A percentile compares a stretch with the other conserved stretches of the same genome.
phyloP scores from a whole-genome alignment of 53 echinoderm and acorn worm species.

The Hippasteria phrygiana region DNA sequence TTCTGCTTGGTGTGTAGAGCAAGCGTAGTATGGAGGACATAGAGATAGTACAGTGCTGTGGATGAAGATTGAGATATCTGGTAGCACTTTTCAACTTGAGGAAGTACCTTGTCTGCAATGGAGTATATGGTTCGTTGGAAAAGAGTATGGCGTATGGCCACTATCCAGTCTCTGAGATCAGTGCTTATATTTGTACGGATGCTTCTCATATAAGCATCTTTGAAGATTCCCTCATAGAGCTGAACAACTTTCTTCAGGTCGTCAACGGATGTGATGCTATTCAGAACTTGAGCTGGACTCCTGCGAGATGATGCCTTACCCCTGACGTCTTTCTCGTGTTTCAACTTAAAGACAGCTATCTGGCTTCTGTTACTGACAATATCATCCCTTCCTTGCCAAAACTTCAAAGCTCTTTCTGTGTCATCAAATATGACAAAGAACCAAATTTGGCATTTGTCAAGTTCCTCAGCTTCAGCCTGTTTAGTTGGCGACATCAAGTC shows the following conservation, averaged over 20 bases:
- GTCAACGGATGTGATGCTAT: conserved; percentile 20
- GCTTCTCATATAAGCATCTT: conserved; percentile 14
- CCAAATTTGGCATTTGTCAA: conserved; percentile 36
- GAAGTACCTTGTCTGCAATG: conserved; percentile 38
- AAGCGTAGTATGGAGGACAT: conserved; percentile 26
- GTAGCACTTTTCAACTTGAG: conserved; percentile 15
- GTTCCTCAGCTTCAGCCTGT: conserved; percentile 37
- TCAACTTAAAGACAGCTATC: conserved; percentile 66
- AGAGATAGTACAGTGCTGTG: conserved; percentile 44
- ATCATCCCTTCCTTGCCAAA: conserved; percentile 51
- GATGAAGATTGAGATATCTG: not conserved
- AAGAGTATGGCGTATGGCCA: conserved; percentile 21
- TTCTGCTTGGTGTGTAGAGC: not conserved
- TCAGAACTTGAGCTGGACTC: not conserved
- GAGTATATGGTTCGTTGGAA: not conserved
- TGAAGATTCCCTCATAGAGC: conserved; percentile 44
- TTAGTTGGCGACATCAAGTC: conserved; percentile 9
- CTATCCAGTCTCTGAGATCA: conserved; percentile 59
- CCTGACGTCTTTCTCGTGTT: conserved; percentile 16
- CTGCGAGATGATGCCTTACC: not conserved
- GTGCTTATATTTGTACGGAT: not conserved
- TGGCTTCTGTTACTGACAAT: conserved; percentile 47
- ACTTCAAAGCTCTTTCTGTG: conserved; percentile 37
- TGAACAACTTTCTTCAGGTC: conserved; percentile 29
- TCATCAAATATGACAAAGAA: conserved; percentile 41